A percentile compares a stretch with the other conserved stretches of the same genome.
Evolutionary conservation across 2,797 vertebrate genomes (phyloP).

Genomic region (Alosa sapidissima): DNA sequence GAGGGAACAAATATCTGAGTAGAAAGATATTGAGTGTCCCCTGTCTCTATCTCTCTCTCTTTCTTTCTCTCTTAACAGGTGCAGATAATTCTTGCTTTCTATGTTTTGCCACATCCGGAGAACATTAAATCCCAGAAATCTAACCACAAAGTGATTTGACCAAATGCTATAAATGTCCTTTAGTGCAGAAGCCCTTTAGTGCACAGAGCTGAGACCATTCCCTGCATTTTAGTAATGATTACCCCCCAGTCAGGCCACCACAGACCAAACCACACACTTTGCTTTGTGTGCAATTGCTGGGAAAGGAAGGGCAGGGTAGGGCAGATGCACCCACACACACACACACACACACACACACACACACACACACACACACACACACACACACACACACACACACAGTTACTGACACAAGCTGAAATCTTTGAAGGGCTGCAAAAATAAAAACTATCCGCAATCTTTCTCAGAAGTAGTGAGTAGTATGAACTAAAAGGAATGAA

Average conservation of each 20-base stretch:
- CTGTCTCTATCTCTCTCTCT: background rate
- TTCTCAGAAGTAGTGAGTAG: background rate
- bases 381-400: background rate
- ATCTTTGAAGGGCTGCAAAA: background rate
- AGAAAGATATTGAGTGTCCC: background rate
- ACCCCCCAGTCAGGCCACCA: constrained; percentile 9
- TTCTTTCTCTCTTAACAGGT: background rate
- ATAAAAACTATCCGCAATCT: background rate
- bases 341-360: constrained; percentile 8
- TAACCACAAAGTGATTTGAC: background rate
- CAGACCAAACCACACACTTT: constrained; percentile 2
- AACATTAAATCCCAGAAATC: background rate
- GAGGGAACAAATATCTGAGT: background rate
- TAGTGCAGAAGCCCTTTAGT: background rate
- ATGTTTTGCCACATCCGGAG: background rate
- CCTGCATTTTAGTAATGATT: background rate
- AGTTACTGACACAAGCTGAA: background rate
- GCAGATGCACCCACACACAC: background rate
- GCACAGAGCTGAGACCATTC: background rate
- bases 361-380: constrained; percentile 1
- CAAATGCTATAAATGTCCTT: background rate
- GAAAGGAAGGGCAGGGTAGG: background rate
- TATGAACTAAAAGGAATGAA: background rate
- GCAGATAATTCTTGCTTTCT: background rate
- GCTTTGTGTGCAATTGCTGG: background rate